Evolutionary conservation across 64 coral and sea anemone species (phyloP).

Genomic region (Pocillopora verrucosa): DNA sequence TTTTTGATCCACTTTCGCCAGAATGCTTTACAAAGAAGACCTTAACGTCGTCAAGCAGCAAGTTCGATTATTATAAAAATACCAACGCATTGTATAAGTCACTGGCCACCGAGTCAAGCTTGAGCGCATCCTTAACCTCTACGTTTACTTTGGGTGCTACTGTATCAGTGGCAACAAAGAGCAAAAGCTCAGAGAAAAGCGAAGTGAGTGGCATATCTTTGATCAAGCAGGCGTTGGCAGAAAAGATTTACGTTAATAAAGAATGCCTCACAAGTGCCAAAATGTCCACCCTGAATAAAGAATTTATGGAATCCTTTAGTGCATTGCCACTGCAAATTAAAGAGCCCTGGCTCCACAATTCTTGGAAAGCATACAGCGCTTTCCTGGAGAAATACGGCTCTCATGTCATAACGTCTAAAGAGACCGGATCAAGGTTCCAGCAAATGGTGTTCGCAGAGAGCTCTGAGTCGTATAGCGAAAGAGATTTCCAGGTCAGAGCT

Average conservation of each 20-base stretch:
- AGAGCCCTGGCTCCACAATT: conserved; percentile 19
- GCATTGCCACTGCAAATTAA: conserved; percentile 13
- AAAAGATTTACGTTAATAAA: conserved; percentile 12
- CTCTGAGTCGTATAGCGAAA: conserved; percentile 12
- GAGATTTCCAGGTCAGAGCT: conserved; percentile 13
- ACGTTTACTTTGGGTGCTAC: not conserved
- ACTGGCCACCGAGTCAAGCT: not conserved
- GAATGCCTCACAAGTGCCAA: conserved; percentile 13
- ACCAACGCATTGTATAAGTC: not conserved
- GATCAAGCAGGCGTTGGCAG: not conserved
- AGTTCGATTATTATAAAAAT: not conserved
- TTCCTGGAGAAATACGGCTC: conserved; percentile 63
- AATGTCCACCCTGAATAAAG: not conserved
- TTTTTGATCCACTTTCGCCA: not conserved
- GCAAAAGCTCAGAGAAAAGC: not conserved
- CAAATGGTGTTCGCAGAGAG: conserved; percentile 10
- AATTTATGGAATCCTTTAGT: conserved; percentile 16
- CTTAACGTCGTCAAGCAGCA: not conserved
- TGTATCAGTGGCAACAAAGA: not conserved
- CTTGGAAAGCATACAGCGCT: conserved; percentile 32
- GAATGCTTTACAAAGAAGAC: not conserved
- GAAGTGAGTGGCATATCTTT: conserved; percentile 23
- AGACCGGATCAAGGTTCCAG: not conserved
- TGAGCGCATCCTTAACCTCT: not conserved
- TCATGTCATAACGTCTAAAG: conserved; percentile 37